phyloP scores from a whole-genome alignment of 2,888 invertebrate genomes.

The Hyposoter dolosus region DNA sequence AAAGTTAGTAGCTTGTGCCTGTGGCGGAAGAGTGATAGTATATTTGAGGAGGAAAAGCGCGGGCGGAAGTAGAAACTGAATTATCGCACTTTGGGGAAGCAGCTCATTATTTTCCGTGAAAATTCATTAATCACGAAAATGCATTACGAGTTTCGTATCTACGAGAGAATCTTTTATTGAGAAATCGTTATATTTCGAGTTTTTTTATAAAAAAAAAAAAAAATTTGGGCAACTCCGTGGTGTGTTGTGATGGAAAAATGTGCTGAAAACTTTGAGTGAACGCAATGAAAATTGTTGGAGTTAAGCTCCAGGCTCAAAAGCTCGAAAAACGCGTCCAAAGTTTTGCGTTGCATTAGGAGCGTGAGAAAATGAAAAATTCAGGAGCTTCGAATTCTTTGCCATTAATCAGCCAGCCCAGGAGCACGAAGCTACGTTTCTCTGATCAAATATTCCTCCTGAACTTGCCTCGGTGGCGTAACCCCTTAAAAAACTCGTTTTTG shows the following conservation, averaged over 20 bases:
- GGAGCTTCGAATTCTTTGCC: too few relatives aligned
- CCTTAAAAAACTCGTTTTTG: neutral
- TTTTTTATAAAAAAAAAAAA: neutral
- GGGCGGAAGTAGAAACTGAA: slow-evolving; percentile 31
- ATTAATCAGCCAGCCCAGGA: too few relatives aligned
- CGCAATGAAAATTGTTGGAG: too few relatives aligned
- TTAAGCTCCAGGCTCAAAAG: too few relatives aligned
- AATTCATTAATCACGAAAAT: slow-evolving; percentile 40
- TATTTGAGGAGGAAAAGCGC: slow-evolving; percentile 26
- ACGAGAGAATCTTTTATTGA: neutral
- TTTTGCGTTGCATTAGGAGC: too few relatives aligned
- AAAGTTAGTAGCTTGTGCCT: slow-evolving; percentile 46
- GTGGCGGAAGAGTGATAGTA: slow-evolving; percentile 17
- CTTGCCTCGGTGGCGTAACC: too few relatives aligned
- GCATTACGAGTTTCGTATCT: slow-evolving; percentile 31
- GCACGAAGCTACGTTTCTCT: too few relatives aligned
- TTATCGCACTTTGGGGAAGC: slow-evolving; percentile 34
- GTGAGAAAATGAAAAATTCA: too few relatives aligned
- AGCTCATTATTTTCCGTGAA: slow-evolving; percentile 38
- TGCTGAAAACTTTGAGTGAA: too few relatives aligned
- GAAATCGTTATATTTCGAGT: neutral
- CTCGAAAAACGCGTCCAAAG: too few relatives aligned
- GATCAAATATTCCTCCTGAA: too few relatives aligned
- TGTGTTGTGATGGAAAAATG: too few relatives aligned
- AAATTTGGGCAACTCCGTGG: neutral